Evolutionary conservation across 1,140 invertebrate genomes (phyloP).

Genomic region (Papilio aristodemus): DNA sequence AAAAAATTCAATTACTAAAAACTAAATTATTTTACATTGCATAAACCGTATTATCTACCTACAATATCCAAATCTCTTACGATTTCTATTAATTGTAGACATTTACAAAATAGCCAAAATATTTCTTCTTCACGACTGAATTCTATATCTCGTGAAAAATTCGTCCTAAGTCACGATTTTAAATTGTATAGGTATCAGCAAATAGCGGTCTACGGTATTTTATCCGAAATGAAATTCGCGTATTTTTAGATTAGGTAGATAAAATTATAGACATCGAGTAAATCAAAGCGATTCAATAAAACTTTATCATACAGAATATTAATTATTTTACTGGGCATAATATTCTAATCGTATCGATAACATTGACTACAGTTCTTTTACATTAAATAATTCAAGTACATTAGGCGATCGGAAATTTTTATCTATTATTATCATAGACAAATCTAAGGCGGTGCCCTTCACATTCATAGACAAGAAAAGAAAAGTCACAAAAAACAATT

Average conservation of each 20-base stretch:
- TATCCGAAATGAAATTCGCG: not conserved
- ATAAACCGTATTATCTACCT: too few species aligned
- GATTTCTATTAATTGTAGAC: too few species aligned
- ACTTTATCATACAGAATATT: not conserved
- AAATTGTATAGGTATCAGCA: not conserved
- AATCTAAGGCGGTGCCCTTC: constrained; percentile 3
- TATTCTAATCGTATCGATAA: not conserved
- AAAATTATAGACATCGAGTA: not conserved
- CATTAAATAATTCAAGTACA: not conserved
- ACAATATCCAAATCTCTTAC: too few species aligned
- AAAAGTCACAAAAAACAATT: too few species aligned
- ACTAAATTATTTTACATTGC: too few species aligned
- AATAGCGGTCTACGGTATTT: not conserved
- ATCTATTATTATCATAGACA: constrained; percentile 8
- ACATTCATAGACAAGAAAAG: constrained; percentile 12
- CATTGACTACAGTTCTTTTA: not conserved
- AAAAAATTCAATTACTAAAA: too few species aligned
- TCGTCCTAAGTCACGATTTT: not conserved
- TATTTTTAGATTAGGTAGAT: not conserved
- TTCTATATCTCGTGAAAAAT: too few species aligned
- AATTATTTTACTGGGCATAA: not conserved
- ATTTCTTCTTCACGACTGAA: too few species aligned
- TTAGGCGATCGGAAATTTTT: not conserved
- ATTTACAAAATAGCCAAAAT: too few species aligned
- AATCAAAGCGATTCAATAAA: constrained; percentile 2